phyloP scores from a whole-genome alignment of 2,113 vertebrate species.

The Eira barbara region DNA sequence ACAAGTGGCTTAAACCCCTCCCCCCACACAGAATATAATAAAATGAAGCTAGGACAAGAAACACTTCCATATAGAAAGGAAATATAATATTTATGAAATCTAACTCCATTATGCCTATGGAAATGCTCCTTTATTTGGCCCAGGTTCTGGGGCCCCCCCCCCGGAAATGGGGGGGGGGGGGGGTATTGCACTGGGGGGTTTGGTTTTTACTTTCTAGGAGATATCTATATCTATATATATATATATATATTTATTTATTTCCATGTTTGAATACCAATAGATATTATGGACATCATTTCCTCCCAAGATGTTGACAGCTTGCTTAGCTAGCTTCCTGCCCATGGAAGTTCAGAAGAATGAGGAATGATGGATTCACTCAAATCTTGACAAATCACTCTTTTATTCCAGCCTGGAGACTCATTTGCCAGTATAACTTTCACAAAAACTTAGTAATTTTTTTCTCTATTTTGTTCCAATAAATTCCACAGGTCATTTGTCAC shows the following conservation, averaged over 20 bases:
- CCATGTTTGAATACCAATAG: not conserved
- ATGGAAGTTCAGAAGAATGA: not conserved
- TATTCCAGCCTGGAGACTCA: not conserved
- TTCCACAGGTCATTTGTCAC: not conserved
- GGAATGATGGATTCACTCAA: not conserved
- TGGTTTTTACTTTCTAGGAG: not conserved
- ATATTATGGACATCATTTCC: not conserved
- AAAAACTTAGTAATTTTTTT: not conserved
- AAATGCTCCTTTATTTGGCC: not conserved
- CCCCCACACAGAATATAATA: not conserved
- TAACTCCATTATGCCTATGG: not conserved
- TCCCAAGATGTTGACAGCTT: not conserved
- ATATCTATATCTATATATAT: not conserved
- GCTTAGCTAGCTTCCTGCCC: not conserved
- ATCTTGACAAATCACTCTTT: not conserved
- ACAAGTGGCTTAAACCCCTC: not conserved
- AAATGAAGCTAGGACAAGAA: not conserved
- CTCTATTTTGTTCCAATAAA: not conserved
- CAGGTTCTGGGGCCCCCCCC: not conserved
- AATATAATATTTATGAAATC: not conserved
- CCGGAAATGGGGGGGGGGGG: too few relatives aligned
- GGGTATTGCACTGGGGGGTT: too few relatives aligned
- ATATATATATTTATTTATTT: not conserved
- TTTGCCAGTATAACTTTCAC: not conserved
- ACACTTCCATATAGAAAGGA: not conserved